phyloP scores from a whole-genome alignment of 1,140 invertebrate genomes.

The Asbolus verrucosus region DNA sequence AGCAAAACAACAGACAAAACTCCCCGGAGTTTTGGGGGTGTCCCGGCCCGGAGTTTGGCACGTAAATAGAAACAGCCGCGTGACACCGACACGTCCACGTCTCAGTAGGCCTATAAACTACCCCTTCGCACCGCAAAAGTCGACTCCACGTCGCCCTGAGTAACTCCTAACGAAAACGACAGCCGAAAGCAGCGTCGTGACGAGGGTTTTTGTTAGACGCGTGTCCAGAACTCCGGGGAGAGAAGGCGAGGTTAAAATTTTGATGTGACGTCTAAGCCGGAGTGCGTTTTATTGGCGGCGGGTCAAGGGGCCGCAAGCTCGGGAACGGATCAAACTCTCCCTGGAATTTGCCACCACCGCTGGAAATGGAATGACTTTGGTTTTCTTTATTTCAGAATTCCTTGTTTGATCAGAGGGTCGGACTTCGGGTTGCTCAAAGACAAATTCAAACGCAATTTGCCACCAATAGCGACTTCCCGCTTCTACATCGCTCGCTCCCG shows the following conservation, averaged over 20 bases:
- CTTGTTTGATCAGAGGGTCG: conserved; percentile 40
- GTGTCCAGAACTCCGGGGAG: conserved; percentile 20
- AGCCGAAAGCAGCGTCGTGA: conserved; percentile 23
- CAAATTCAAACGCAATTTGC: conserved; percentile 30
- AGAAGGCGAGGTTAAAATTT: conserved; percentile 30
- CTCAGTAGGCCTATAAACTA: conserved; percentile 45
- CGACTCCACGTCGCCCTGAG: conserved; percentile 14
- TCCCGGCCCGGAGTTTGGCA: conserved; percentile 37
- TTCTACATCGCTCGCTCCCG: no score
- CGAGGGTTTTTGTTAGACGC: conserved; percentile 20
- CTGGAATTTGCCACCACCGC: conserved; percentile 32
- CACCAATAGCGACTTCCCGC: background rate
- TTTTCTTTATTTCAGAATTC: conserved; percentile 45
- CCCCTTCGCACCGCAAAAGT: conserved; percentile 20
- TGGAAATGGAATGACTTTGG: conserved; percentile 40
- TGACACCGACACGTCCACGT: conserved; percentile 44
- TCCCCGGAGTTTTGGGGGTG: conserved; percentile 28
- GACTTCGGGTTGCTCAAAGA: conserved; percentile 13
- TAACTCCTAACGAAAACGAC: conserved; percentile 6
- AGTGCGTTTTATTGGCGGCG: conserved; percentile 39
- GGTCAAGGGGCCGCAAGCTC: conserved; percentile 41
- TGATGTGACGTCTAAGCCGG: conserved; percentile 36
- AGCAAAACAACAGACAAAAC: conserved; percentile 35
- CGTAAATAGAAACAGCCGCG: conserved; percentile 44
- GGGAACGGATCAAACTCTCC: conserved; percentile 41